A percentile compares a stretch with the other conserved stretches of the same genome.
These are phyloP conservation scores for Embiotoca jacksoni DNA, from an alignment of 2,113 vertebrate genomes.

Conservation along the genomic window DNA sequence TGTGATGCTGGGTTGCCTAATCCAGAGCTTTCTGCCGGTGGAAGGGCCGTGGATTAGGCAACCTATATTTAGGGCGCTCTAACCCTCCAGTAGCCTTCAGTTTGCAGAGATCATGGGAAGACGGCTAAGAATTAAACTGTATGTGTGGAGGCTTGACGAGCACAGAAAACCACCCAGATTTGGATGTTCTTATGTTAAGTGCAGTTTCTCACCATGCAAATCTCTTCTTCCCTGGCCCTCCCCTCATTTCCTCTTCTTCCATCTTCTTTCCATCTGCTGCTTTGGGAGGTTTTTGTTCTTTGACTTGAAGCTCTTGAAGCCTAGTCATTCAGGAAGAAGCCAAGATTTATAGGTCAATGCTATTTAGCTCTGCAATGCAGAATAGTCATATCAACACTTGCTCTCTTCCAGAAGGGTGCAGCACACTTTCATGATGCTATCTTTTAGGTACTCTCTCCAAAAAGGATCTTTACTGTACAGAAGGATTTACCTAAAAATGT, in stretches of 20 bases:
- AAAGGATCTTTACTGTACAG: no score
- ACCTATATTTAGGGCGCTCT: conserved; percentile 64
- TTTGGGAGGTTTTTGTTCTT: conserved; percentile 1
- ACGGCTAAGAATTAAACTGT: conserved; percentile 28
- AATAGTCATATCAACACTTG: no score
- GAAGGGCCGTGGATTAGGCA: conserved; percentile 48
- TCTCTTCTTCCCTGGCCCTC: not conserved
- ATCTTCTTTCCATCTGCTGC: conserved; percentile 14
- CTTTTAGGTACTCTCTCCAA: no score
- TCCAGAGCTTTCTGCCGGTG: conserved; percentile 39
- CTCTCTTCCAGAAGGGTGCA: no score
- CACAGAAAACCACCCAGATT: not conserved
- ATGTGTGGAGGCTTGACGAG: not conserved
- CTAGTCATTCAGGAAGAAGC: conserved; percentile 4
- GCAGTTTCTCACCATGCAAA: conserved; percentile 19
- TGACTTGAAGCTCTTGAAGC: conserved; percentile 6
- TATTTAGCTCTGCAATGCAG: not conserved
- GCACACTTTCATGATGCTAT: no score
- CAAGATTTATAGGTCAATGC: not conserved
- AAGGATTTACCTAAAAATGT: no score
- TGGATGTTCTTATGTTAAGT: conserved; percentile 22
- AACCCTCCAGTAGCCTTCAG: conserved; percentile 12
- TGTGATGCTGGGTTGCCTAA: conserved; percentile 54
- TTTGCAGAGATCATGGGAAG: conserved; percentile 37
- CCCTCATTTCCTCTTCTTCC: not conserved